Evolutionary conservation across 2,797 vertebrate genomes (phyloP), one percentile per base, ranked within the genome.

Genomic region (Tympanoctomys barrerae): DNA sequence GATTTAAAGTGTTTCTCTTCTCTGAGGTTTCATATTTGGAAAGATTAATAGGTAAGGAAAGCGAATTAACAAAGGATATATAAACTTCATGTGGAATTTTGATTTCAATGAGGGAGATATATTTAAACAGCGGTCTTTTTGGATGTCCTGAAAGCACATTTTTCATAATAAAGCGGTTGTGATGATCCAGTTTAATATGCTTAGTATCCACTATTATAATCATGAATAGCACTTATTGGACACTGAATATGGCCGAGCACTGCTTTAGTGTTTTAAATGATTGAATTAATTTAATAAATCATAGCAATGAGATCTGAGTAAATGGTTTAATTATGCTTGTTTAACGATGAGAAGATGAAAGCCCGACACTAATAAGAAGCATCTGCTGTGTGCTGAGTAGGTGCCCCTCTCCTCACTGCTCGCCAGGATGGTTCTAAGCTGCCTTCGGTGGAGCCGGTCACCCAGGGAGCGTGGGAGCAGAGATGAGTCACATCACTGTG

Each of bases 51-150:
- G 49, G 16, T 66, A 66, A 90, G n/a, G 33, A 85, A 92, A 61
- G 3, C 0, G 59, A 92, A 61, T 88, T 61, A 87, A 46, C 28
- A 78, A 89, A 89, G 81, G 22, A 46, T 62, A 71, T n/a, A 70
- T 84, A 77, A 64, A 73, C 13, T 95, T 95, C 73, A 87, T 31
- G 16, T 87, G 19, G 14, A 94, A 75, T 82, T 94, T 94, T 95
- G 8, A 93, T 82, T 89, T 95, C 64, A 94, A 8, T 64, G 8
- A 68, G 28, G 26, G 21, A 89, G 33, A 6, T 87, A 62, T 11
- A 14, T 71, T 77, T 92, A 94, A 87, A 90, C 6, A 87, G 26
- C 49, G 4, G 5, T 81, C 14, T 68, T 91, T 82, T 59, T 66
- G 82, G 24, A 42, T 73, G 13, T 85, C 61, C 42, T 87, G 52